Base-by-base conservation (phyloP, 2,888 invertebrate genomes). In the Oeneis ivallda region DNA sequence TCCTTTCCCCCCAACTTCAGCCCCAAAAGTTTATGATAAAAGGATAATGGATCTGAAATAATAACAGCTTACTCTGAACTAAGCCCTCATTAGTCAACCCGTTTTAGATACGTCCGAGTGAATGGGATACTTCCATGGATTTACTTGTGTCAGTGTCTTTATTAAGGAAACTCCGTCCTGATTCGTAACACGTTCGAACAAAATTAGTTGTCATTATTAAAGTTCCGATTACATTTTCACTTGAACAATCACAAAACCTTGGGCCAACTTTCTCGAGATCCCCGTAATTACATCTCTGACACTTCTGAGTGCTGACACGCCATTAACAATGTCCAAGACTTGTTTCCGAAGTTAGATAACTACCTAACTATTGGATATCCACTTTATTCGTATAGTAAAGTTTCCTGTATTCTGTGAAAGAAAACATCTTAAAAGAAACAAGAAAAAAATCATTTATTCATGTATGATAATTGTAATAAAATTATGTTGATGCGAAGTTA, bases 211-310 rank as follows among this genome's bases (percentile, higher is more conserved):
- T 45, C 45, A 58, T 58, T 15, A 57, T 57, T 53, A 57, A 57
- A 57, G 57, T 57, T 57, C 6, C 57, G 57, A 57, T 56, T 41
- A 41, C n/a, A 43, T 58, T 58, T 58, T 47, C 58, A 32, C 45
- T 45, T 34, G 43, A 58, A 58, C 45, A 58, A 45, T 58, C 58
- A 58, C 58, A 45, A 45, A 58, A 32, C 58, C 58, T 45, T 15
- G 32, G 45, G 3, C 15, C 1, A 58, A 58, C 45, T 58, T 58
- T 45, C 19, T 9, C 43, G 34, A 58, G 26, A 34, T 47, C 58
- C n/a, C n/a, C 32, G 45, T 57, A 57, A 57, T 57, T 57, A 57
- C 57, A 26, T 57, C 45, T 45, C 43, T 56, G 54, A 56, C 45
- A 15, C 45, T 57, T 45, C 45, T 58, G 45, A 58, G 26, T 58